phyloP scores from a whole-genome alignment of 2,888 invertebrate genomes.

The Caenorhabditis imperialis region DNA sequence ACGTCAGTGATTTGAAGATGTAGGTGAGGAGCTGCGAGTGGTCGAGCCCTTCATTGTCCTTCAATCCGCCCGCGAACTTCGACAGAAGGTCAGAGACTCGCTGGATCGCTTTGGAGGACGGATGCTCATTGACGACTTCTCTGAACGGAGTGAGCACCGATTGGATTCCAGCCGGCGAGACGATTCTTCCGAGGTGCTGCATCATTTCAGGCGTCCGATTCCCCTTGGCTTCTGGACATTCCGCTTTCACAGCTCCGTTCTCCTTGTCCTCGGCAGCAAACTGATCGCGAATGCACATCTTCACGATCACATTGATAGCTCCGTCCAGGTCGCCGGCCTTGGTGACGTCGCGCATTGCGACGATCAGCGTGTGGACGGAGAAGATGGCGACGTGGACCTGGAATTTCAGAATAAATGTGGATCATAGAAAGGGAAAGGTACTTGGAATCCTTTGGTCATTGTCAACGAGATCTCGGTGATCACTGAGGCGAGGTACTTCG shows the following conservation, averaged over 20 bases:
- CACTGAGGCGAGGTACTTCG: slow-evolving; percentile 86
- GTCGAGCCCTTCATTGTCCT: slow-evolving; percentile 83
- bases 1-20: slow-evolving; percentile 52
- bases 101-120: slow-evolving; percentile 83
- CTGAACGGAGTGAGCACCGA: slow-evolving; percentile 52
- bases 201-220: slow-evolving; percentile 90
- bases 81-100: slow-evolving; percentile 83
- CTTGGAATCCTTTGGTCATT: slow-evolving; percentile 90
- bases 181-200: slow-evolving; percentile 86
- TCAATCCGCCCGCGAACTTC: slow-evolving; percentile 83
- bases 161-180: slow-evolving; percentile 83
- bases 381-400: slow-evolving; percentile 90
- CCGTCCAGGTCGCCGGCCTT: slow-evolving; percentile 87
- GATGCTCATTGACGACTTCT: slow-evolving; percentile 83
- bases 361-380: slow-evolving; percentile 88
- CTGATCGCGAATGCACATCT: slow-evolving; percentile 89
- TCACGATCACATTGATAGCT: slow-evolving; percentile 84
- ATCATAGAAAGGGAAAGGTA: slow-evolving; percentile 52
- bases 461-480: slow-evolving; percentile 87
- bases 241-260: slow-evolving; percentile 87
- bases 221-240: slow-evolving; percentile 81
- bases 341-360: slow-evolving; percentile 82
- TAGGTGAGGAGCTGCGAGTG: slow-evolving; percentile 50
- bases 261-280: slow-evolving; percentile 94
- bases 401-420: slow-evolving; percentile 3